phyloP scores from a whole-genome alignment of 2,888 invertebrate genomes.

The Microctonus hyperodae region DNA sequence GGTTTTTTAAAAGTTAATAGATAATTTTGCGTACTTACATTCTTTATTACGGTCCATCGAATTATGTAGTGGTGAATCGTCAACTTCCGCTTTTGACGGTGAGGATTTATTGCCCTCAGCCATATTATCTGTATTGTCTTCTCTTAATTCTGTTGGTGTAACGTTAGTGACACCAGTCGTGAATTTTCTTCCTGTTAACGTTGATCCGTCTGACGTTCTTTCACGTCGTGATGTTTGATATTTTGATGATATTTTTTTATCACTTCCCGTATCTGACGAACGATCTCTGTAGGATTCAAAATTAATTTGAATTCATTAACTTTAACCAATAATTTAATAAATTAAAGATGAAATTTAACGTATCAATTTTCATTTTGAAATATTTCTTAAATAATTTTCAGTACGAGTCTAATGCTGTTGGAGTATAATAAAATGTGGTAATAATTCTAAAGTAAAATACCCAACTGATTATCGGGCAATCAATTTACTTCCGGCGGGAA shows the following conservation, averaged over 20 bases:
- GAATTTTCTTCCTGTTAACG: conserved; percentile 48
- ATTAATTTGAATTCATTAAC: conserved; percentile 5
- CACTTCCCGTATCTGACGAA: conserved; percentile 40
- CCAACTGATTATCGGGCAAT: conserved; percentile 15
- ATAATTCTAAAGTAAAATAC: conserved; percentile 12
- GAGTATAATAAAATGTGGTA: conserved; percentile 13
- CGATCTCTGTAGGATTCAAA: conserved; percentile 8
- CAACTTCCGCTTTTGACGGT: conserved; percentile 91
- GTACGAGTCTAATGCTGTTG: background rate
- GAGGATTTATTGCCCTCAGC: conserved; percentile 71
- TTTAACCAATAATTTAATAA: background rate
- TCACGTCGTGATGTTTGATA: conserved; percentile 37
- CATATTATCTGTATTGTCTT: conserved; percentile 50
- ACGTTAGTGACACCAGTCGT: conserved; percentile 45
- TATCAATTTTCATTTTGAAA: background rate
- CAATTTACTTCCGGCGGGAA: conserved; percentile 12
- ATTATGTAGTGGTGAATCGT: conserved; percentile 91
- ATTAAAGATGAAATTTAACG: background rate
- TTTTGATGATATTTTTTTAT: conserved; percentile 49
- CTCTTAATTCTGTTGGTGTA: conserved; percentile 40
- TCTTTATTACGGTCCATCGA: conserved; percentile 97
- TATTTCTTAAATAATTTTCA: background rate
- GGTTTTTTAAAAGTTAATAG: too few relatives aligned
- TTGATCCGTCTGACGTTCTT: conserved; percentile 49
- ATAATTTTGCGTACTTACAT: conserved; percentile 74